Percentiles rank a stretch among this genome's conserved stretches.
phyloP scores from a whole-genome alignment of 2,797 vertebrate species.

The Botia kubotai region DNA sequence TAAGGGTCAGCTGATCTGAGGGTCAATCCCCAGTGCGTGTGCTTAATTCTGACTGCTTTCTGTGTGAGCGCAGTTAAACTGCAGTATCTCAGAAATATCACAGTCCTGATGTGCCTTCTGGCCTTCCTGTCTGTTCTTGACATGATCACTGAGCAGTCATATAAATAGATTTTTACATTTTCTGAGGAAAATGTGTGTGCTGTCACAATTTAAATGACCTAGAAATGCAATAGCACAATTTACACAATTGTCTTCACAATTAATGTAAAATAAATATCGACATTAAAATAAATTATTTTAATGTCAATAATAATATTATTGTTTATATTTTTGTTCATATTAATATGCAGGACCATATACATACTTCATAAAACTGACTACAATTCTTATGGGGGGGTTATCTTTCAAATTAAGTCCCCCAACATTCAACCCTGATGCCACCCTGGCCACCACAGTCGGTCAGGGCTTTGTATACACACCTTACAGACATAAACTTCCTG shows the following conservation, averaged over 20 bases:
- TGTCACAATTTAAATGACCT: too few relatives aligned
- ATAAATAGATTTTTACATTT: not conserved
- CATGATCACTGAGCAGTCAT: not conserved
- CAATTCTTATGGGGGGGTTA: not conserved
- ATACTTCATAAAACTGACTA: not conserved
- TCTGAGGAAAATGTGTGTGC: not conserved
- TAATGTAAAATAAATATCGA: too few relatives aligned
- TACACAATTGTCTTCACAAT: too few relatives aligned
- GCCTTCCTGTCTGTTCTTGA: not conserved
- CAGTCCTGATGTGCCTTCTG: not conserved
- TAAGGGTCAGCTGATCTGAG: slow-evolving; percentile 51
- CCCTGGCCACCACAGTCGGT: slow-evolving; percentile 2
- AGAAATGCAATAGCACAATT: too few relatives aligned
- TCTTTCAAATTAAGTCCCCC: not conserved
- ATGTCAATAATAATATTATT: too few relatives aligned
- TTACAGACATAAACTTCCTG: slow-evolving; percentile 64
- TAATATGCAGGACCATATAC: too few relatives aligned
- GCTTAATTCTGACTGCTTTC: not conserved
- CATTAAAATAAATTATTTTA: too few relatives aligned
- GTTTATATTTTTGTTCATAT: too few relatives aligned
- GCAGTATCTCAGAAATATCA: not conserved
- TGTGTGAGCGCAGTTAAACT: not conserved
- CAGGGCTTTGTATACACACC: slow-evolving; percentile 55
- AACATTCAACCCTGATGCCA: not conserved
- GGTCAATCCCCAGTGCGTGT: slow-evolving; percentile 1